Percentiles rank a stretch among this genome's conserved stretches.
Evolutionary conservation across 2,797 vertebrate species (phyloP).

Genomic region (Sebastes jordani): DNA sequence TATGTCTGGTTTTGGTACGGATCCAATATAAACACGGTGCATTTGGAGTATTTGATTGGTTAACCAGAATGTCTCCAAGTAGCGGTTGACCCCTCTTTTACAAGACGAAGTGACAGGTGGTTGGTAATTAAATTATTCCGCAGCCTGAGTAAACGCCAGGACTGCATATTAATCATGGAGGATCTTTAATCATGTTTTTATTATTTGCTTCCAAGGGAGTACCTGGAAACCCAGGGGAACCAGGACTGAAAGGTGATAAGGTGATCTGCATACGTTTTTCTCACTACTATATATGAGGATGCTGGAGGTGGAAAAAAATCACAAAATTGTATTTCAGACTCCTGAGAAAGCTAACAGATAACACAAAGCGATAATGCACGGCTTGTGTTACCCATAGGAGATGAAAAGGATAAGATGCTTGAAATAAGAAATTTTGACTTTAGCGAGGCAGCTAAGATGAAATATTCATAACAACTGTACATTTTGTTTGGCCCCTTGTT

Average conservation of each 20-base stretch:
- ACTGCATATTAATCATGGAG: not conserved
- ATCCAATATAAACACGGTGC: not conserved
- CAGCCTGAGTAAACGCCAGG: not conserved
- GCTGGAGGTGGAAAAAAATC: not conserved
- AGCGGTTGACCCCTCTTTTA: not conserved
- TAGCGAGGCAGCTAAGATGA: too few species aligned
- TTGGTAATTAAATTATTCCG: not conserved
- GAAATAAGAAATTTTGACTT: not conserved
- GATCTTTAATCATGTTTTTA: not conserved
- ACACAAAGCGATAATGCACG: not conserved
- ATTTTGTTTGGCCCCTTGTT: too few species aligned
- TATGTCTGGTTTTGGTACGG: not conserved
- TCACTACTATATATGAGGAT: conserved; percentile 49
- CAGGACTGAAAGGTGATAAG: conserved; percentile 99
- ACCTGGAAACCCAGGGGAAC: conserved; percentile 91
- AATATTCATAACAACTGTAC: too few species aligned
- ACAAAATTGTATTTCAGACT: conserved; percentile 72
- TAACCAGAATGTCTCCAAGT: not conserved
- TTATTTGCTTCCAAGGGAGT: conserved; percentile 84
- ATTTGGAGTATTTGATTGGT: not conserved
- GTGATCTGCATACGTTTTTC: conserved; percentile 91
- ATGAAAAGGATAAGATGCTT: not conserved
- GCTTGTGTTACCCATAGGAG: not conserved
- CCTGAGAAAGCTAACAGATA: not conserved
- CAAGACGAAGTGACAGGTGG: not conserved